Evolutionary conservation across 2,888 invertebrate genomes (phyloP), one percentile per base, ranked within the genome.

Genomic region (Drosophila nigritarsus): DNA sequence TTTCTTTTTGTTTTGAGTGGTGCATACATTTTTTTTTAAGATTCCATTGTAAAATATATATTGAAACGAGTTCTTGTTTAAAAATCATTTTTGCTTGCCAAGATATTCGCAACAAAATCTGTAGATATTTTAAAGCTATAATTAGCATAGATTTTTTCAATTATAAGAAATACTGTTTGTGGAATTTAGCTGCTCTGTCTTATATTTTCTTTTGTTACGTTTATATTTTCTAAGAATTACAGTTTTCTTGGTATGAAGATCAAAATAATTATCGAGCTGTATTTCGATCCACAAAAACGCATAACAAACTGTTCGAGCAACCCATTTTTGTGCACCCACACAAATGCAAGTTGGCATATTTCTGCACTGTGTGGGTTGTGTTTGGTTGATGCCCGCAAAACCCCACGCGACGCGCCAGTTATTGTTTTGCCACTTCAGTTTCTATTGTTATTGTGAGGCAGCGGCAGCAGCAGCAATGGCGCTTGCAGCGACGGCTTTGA

Each of bases 371-470:
- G 56, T 53, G 64, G 63, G 72, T 29, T 69, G 56, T 65, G 73
- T 75, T 80, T 75, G 73, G 78, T 56, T 79, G 76, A 81, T 79
- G 84, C 77, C 83, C 79, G 84, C 82, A 85, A 85, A 88, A 76
- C 87, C 73, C 84, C 83, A 82, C 65, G 84, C 89, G 87, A 81
- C 87, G 89, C 89, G 84, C 74, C 84, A 85, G 84, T 85, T 85
- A 89, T 85, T 89, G 89, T 85, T 85, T 89, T 89, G 89, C 89
- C 89, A 85, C 84, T 89, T 85, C 89, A 89, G 84, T 87, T 85
- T 85, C 89, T 82, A 89, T 85, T 85, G 84, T 85, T 89, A 89
- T 85, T 85, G 89, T 83, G 82, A 81, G 79, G 60, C 73, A 69
- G 62, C 62, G 49, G 70, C 68, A 61, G 50, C 45, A 24, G 45